Conservation (phyloP, 2,113 vertebrate species). For the Gallinago media region DNA sequence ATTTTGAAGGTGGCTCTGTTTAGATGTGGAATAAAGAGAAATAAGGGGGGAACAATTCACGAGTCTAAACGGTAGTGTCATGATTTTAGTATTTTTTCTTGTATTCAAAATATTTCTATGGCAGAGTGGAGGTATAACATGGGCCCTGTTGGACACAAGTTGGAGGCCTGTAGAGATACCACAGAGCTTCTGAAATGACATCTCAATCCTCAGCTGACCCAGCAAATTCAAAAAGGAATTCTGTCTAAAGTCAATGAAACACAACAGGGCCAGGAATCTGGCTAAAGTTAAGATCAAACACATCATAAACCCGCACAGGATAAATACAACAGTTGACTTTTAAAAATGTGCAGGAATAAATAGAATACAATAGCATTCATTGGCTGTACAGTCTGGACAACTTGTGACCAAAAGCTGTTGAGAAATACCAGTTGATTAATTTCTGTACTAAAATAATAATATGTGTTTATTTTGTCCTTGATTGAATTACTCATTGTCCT, state of each 20-base stretch:
- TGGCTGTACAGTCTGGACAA: background rate
- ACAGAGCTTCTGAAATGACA: background rate
- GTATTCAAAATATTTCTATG: background rate
- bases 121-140: background rate
- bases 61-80: background rate
- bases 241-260: background rate
- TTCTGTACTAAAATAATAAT: background rate
- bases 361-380: background rate
- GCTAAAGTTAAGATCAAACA: background rate
- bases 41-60: background rate
- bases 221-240: background rate
- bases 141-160: background rate
- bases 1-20: background rate
- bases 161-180: background rate
- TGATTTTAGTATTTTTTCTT: background rate
- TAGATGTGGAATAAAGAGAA: background rate
- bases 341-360: background rate
- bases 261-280: background rate
- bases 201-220: background rate
- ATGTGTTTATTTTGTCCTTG: background rate
- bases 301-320: background rate
- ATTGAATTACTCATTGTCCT: background rate
- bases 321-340: background rate
- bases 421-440: background rate
- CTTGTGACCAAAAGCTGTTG: background rate